Evolutionary conservation across 2,113 vertebrate genomes (phyloP).

Genomic region (Synchiropus splendidus): DNA sequence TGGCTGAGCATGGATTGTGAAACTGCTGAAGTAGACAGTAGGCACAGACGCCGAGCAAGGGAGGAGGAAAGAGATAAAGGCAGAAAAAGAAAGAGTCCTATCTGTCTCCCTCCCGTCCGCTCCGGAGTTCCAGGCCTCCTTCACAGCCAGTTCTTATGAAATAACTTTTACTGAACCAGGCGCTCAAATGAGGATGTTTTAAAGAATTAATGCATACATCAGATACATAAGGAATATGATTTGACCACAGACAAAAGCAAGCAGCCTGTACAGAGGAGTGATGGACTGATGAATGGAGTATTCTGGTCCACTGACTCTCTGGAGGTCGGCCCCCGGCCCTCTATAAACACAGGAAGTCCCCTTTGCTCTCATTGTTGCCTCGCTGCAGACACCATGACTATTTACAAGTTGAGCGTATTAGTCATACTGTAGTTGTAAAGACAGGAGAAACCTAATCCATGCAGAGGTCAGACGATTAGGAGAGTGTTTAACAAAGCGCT

Average conservation of each 20-base stretch:
- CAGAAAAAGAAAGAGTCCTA: conserved; percentile 43
- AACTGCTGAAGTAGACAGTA: conserved; percentile 71
- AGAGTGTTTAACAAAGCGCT: conserved; percentile 54
- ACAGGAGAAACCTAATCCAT: conserved; percentile 50
- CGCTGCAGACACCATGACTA: conserved; percentile 64
- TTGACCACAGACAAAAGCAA: too few species aligned
- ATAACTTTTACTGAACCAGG: too few species aligned
- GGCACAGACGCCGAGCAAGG: conserved; percentile 40
- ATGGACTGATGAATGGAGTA: conserved; percentile 33
- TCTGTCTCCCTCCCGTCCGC: conserved; percentile 69
- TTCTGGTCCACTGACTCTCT: conserved; percentile 58
- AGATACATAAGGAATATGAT: conserved; percentile 11
- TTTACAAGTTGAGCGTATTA: conserved; percentile 71
- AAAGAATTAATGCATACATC: not conserved
- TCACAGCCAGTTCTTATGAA: conserved; percentile 18
- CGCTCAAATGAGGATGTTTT: not conserved
- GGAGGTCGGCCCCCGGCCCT: conserved; percentile 53
- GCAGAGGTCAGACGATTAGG: conserved; percentile 54
- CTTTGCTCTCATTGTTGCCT: conserved; percentile 68
- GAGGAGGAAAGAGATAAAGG: conserved; percentile 17
- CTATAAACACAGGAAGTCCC: conserved; percentile 75
- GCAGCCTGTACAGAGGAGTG: conserved; percentile 4
- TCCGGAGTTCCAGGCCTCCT: too few species aligned
- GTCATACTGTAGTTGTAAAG: conserved; percentile 61
- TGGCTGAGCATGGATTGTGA: conserved; percentile 59